Conservation (phyloP, 2,113 vertebrate species). For the Uria aalge region DNA sequence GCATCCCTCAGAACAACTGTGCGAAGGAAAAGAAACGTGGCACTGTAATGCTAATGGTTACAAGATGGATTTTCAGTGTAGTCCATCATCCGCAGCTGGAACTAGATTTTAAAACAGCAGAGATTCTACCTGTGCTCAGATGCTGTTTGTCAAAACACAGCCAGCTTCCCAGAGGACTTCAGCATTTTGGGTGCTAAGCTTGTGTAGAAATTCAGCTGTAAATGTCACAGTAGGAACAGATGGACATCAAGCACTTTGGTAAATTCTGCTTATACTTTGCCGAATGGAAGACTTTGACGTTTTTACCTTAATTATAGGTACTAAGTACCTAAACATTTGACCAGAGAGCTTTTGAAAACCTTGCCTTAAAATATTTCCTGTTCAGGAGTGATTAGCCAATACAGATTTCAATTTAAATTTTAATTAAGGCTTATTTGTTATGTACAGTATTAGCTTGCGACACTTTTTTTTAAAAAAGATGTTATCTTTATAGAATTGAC, state of each 20-base stretch:
- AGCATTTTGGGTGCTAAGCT: constrained; percentile 4
- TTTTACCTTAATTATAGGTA: constrained; percentile 31
- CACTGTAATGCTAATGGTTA: not conserved
- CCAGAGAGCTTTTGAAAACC: constrained; percentile 15
- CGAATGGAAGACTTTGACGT: not conserved
- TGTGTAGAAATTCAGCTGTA: constrained; percentile 2
- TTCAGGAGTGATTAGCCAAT: constrained; percentile 20
- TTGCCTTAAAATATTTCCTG: not conserved
- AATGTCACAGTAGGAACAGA: constrained; percentile 20
- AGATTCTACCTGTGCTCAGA: not conserved
- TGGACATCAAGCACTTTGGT: not conserved
- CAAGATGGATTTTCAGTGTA: not conserved
- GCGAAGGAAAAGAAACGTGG: not conserved
- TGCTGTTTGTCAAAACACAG: not conserved
- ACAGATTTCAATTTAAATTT: constrained; percentile 60
- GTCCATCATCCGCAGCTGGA: not conserved
- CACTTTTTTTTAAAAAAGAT: constrained; percentile 74
- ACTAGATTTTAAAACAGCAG: not conserved
- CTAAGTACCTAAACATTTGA: not conserved
- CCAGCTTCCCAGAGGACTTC: not conserved
- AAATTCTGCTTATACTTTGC: not conserved
- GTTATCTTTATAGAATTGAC: constrained; percentile 80
- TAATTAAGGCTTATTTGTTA: constrained; percentile 76
- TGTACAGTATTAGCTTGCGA: constrained; percentile 68
- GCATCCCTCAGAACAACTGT: not conserved